Conservation (phyloP, 1,140 invertebrate species). For the Bombus consobrinus region DNA sequence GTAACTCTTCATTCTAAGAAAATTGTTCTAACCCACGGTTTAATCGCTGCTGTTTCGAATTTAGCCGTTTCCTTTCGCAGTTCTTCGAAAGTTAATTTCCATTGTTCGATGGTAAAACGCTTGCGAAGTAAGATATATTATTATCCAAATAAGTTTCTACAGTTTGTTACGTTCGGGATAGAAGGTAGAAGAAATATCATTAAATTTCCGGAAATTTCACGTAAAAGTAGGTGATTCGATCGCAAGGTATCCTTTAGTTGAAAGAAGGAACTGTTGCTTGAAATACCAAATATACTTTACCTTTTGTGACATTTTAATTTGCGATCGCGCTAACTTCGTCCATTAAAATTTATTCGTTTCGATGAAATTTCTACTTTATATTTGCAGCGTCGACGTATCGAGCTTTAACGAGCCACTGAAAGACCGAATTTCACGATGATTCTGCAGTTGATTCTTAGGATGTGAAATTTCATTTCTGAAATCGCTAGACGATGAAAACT, state of each 20-base stretch:
- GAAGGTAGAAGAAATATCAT: neutral
- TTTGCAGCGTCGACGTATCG: neutral
- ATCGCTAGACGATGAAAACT: neutral
- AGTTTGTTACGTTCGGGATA: neutral
- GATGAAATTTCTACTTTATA: neutral
- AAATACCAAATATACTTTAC: neutral
- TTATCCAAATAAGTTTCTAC: neutral
- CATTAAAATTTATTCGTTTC: neutral
- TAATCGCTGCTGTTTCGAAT: neutral
- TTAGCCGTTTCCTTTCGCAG: neutral
- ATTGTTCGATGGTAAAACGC: neutral
- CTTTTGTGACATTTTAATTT: neutral
- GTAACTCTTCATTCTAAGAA: slow-evolving; percentile 51
- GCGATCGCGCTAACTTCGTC: neutral
- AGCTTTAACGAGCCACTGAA: neutral
- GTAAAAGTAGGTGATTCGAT: too few species aligned
- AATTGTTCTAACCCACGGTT: neutral
- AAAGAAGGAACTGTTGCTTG: too few species aligned
- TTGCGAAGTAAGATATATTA: neutral
- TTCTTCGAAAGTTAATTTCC: neutral
- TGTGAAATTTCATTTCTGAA: neutral
- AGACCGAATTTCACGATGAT: neutral
- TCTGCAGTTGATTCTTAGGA: too few species aligned
- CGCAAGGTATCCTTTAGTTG: too few species aligned
- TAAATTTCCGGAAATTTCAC: too few species aligned